Evolutionary conservation across 2,113 vertebrate species (phyloP), one percentile per base, ranked within the genome.

Genomic region (Jacana jacana): DNA sequence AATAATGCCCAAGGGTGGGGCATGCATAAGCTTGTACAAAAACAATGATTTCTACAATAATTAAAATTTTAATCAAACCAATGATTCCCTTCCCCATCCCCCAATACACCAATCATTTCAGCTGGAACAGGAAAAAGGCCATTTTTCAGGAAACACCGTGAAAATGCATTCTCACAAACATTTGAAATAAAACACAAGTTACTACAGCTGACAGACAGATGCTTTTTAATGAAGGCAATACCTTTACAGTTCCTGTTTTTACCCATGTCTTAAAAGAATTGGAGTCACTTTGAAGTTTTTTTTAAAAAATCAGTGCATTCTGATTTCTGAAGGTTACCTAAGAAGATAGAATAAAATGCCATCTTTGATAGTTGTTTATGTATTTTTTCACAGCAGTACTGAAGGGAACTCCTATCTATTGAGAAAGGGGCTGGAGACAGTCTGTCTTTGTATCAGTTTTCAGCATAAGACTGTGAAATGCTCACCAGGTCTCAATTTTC

Each of bases 11-110:
- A 94, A 52, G 63, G 63, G 33, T 76, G 44, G 31, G 69, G 73
- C 57, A 86, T 2, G 3, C 7, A 44, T 28, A 88, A 81, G 15
- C 58, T 82, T 81, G 55, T 63, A 85, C 46, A 88, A 85, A 96
- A 84, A 13, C 66, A 83, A 61, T 27, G 52, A 72, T 76, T 94
- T 93, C 89, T 80, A 31, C 17, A 91, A 86, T 94, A 93, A 93
- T 93, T 91, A 94, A 78, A 89, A 93, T 85, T 94, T 89, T 93
- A 84, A 93, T 96, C 81, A 94, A 91, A 48, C 11, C 25, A 72
- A 64, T 9, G 18, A 60, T 89, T 95, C 54, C 28, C 17, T 46
- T 96, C 25, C 55, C 60, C 55, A 78, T 55, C 33, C 61, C 63
- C 12, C 48, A 89, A 42, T 25, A 39, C n/a, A 65, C 10, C 35